A percentile compares a stretch with the other conserved stretches of the same genome.
Evolutionary conservation across 2,888 invertebrate genomes (phyloP).

Genomic region (Latrodectus hesperus): DNA sequence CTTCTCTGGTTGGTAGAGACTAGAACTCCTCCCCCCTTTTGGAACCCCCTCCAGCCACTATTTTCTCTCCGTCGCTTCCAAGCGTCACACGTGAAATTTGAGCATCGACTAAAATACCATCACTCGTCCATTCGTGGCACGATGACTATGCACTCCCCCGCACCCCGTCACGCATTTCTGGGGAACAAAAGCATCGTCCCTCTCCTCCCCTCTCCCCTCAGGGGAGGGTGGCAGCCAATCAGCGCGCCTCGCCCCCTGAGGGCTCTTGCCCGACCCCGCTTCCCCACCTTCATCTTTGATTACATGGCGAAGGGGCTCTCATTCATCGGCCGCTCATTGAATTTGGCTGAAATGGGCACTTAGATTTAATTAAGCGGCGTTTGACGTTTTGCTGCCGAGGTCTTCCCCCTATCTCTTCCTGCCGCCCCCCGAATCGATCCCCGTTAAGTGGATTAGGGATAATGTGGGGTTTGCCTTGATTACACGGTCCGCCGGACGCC

Average conservation of each 20-base stretch:
- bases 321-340: constrained; percentile 66
- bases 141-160: constrained; percentile 24
- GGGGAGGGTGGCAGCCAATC: constrained; percentile 44
- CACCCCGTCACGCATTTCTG: constrained; percentile 2
- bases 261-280: constrained; percentile 5
- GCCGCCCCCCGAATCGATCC: constrained; percentile 21
- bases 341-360: constrained; percentile 70
- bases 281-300: constrained; percentile 62
- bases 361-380: constrained; percentile 71
- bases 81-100: constrained; percentile 39
- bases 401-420: background rate
- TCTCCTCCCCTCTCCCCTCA: constrained; percentile 13
- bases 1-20: constrained; percentile 5
- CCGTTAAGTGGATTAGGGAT: constrained; percentile 69
- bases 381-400: constrained; percentile 67
- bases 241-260: constrained; percentile 45
- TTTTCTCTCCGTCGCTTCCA: constrained; percentile 3
- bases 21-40: constrained; percentile 10
- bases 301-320: constrained; percentile 56
- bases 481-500: constrained; percentile 62
- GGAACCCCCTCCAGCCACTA: background rate
- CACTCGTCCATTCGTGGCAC: constrained; percentile 57
- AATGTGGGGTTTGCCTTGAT: constrained; percentile 69
- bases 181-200: constrained; percentile 43
- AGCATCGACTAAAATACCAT: constrained; percentile 65